Conservation (phyloP, 2,113 vertebrate genomes). For the Lycocorax pyrrhopterus region DNA sequence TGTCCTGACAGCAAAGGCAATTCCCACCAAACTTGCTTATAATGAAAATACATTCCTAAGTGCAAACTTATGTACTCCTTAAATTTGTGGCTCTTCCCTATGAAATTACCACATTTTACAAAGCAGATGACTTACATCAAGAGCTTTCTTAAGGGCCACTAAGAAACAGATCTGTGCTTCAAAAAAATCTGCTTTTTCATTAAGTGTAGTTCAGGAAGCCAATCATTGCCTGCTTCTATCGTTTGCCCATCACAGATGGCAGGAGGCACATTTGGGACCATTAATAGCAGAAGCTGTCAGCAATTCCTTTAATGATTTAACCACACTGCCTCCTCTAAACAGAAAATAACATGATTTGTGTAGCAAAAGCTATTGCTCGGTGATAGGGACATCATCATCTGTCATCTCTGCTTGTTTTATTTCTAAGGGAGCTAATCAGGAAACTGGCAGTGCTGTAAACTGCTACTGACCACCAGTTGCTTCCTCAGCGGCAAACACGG, state of each 20-base stretch:
- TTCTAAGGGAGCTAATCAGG: not conserved
- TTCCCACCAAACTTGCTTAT: not conserved
- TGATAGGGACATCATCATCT: constrained; percentile 34
- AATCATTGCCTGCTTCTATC: not conserved
- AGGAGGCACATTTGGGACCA: constrained; percentile 20
- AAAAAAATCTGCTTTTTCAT: not conserved
- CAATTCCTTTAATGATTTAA: constrained; percentile 34
- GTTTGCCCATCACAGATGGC: constrained; percentile 32
- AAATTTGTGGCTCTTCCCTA: not conserved
- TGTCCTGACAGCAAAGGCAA: not conserved
- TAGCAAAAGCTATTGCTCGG: constrained; percentile 9
- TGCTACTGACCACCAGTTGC: not conserved
- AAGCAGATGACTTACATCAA: not conserved
- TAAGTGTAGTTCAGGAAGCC: not conserved
- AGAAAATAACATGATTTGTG: constrained; percentile 29
- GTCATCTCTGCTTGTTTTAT: constrained; percentile 11
- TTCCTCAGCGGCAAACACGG: not conserved
- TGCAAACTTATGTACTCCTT: not conserved
- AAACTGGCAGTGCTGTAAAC: not conserved
- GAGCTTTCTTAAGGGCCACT: not conserved
- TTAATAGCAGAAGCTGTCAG: constrained; percentile 49
- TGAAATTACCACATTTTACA: not conserved
- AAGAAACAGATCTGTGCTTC: not conserved
- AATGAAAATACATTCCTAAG: not conserved
- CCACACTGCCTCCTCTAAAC: not conserved